Conservation (phyloP, 2,797 vertebrate species). For the Heterohyrax brucei region DNA sequence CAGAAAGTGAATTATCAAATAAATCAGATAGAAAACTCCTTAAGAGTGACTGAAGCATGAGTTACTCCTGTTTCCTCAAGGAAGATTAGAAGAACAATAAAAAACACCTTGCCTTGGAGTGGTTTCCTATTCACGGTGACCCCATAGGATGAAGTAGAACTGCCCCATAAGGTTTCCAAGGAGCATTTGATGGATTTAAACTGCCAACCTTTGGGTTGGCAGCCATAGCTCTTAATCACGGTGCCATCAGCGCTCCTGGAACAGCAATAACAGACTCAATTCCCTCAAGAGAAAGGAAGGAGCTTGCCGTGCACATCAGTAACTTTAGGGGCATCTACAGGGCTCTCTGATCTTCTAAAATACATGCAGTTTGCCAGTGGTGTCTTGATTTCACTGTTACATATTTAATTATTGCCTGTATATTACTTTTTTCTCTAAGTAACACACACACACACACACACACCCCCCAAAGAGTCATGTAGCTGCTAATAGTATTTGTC, state of each 20-base stretch:
- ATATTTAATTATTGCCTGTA: not conserved
- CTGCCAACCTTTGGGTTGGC: too few species aligned
- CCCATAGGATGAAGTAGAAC: too few species aligned
- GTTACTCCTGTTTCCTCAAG: not conserved
- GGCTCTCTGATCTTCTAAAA: not conserved
- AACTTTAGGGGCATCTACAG: not conserved
- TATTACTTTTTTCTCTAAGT: not conserved
- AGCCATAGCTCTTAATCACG: too few species aligned
- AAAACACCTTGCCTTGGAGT: too few species aligned
- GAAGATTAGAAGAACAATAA: too few species aligned
- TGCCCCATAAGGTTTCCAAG: too few species aligned
- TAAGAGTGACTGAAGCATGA: not conserved
- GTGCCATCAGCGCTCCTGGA: too few species aligned
- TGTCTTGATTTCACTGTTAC: not conserved
- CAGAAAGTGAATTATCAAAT: not conserved
- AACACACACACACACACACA: not conserved
- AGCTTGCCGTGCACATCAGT: not conserved
- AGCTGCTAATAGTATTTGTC: not conserved
- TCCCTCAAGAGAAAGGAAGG: not conserved
- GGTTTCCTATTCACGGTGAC: too few species aligned
- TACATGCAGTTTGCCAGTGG: not conserved
- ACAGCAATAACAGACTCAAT: not conserved
- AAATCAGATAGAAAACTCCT: not conserved
- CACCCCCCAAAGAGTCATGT: not conserved
- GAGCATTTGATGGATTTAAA: too few species aligned